Percentiles rank a stretch among this genome's conserved stretches.
phyloP scores from a whole-genome alignment of 2,113 vertebrate genomes.

The Amphiprion percula region DNA sequence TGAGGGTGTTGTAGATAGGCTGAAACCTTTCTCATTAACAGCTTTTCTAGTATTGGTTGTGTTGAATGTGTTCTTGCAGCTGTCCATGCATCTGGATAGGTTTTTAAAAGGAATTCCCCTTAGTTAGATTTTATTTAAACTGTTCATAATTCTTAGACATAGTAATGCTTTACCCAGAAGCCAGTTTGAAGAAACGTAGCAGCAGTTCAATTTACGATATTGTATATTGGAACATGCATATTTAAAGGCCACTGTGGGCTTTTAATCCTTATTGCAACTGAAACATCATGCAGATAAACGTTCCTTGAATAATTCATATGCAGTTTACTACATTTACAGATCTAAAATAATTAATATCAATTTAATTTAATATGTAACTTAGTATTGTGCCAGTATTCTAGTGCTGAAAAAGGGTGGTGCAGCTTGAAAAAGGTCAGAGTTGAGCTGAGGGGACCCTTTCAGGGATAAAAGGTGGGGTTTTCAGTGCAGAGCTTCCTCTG shows the following conservation, averaged over 20 bases:
- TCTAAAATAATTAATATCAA: no score
- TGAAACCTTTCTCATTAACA: background rate
- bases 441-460: background rate
- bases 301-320: background rate
- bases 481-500: constrained; percentile 63
- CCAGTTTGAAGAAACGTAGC: background rate
- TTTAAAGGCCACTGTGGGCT: background rate
- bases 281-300: background rate
- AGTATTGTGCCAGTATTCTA: no score
- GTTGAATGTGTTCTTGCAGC: background rate
- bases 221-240: no score
- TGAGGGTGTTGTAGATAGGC: accelerated
- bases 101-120: constrained; percentile 20
- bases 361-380: no score
- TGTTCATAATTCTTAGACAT: background rate
- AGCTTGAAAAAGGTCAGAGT: constrained; percentile 1
- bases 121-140: constrained; percentile 8
- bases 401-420: no score
- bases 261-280: background rate
- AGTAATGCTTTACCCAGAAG: background rate
- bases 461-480: background rate
- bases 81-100: background rate
- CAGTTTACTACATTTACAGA: background rate
- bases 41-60: background rate
- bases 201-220: background rate